Evolutionary conservation across 2,797 vertebrate species (phyloP), one percentile per base, ranked within the genome.

Genomic region (Muscicapa comitata): DNA sequence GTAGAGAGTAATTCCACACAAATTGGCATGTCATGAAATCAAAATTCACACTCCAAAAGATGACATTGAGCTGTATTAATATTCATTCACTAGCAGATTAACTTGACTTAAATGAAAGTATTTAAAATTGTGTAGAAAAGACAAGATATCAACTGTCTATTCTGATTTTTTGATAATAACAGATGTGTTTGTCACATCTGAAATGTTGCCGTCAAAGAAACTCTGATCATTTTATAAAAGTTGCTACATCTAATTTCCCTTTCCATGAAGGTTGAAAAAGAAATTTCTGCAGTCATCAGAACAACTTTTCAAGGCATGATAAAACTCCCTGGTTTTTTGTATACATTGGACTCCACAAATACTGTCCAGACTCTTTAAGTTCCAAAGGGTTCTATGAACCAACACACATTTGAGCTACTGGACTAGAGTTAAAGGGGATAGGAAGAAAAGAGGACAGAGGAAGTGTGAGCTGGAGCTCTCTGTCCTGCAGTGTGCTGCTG

Each of bases 401-500:
- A 42, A 68, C 78, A 23, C 1, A 2, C 3, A 38, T 72, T 68
- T 54, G 38, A 85, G 23, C 78, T 35, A 38, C 21, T 72, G 47
- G 37, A 21, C 6, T 42, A 68, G 26, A 84, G 20, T 72, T 81
- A 55, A 58, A 88, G 17, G 8, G 68, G 6, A 16, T 6, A 62
- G 7, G 25, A 82, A 29, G 18, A 59, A 70, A 73, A 40, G 35
- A 72, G 17, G 28, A 26, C 31, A 47, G 2, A 62, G 8, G 3
- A 42, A 58, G 6, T 3, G 10, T 89, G 26, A 38, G 33, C 18
- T 43, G 15, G 6, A 51, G 4, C 20, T 14, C 42, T 78, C 68
- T 16, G 9, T 82, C 16, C 24, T 67, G 2, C 24, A 33, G 33
- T 0, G 0, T 57, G 43, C 25, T 67, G 28, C 29, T 76, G 40